phyloP scores from a whole-genome alignment of 2,888 invertebrate species.

The Girardia tigrina region DNA sequence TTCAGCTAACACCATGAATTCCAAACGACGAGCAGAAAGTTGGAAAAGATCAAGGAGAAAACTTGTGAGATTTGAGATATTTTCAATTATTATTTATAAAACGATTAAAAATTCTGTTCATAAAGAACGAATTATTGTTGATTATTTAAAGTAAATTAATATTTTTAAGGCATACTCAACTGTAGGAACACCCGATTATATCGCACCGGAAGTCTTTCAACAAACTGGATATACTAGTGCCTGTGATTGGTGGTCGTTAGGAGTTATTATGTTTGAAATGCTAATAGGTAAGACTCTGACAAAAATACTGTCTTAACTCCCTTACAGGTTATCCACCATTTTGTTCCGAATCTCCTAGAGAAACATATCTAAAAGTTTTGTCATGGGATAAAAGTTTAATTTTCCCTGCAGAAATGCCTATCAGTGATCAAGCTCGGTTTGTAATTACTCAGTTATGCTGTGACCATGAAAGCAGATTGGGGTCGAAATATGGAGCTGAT shows the following conservation, averaged over 20 bases:
- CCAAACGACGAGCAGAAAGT: constrained; percentile 89
- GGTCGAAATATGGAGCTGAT: constrained; percentile 71
- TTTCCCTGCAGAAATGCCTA: constrained; percentile 97
- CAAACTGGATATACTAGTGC: constrained; percentile 94
- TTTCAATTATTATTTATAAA: too few relatives aligned
- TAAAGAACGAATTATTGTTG: background rate
- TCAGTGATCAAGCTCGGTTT: constrained; percentile 88
- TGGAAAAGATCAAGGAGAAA: constrained; percentile 96
- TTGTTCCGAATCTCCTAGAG: constrained; percentile 93
- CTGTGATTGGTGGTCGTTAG: constrained; percentile 96
- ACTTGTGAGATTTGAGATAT: too few relatives aligned
- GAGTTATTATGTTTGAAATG: constrained; percentile 99
- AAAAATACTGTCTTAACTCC: constrained; percentile 20
- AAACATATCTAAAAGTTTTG: constrained; percentile 92
- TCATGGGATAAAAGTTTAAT: constrained; percentile 95
- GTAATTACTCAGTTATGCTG: constrained; percentile 82
- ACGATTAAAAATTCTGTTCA: background rate
- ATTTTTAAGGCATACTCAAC: constrained; percentile 55
- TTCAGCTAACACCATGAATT: constrained; percentile 67
- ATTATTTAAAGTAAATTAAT: background rate
- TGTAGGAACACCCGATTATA: constrained; percentile 92
- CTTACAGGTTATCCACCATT: constrained; percentile 97
- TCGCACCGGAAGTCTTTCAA: constrained; percentile 86
- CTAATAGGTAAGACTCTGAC: constrained; percentile 62
- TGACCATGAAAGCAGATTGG: constrained; percentile 79